These are phyloP conservation scores for Plebejus argus DNA, from an alignment of 2,888 invertebrate genomes.

Conservation along the genomic window DNA sequence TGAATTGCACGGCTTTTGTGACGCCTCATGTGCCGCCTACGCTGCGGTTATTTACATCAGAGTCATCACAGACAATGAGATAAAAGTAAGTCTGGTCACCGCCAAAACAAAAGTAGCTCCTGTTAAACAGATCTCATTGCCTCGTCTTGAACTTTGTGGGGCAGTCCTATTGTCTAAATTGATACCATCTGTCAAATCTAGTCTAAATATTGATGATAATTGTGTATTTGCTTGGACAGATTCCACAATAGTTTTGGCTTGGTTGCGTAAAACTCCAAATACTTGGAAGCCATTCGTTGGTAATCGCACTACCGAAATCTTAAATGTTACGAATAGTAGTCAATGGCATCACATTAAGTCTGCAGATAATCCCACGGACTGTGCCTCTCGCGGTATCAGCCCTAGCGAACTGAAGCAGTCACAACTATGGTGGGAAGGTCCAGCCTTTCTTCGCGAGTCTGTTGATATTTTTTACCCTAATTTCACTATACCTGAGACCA, in stretches of 20 bases:
- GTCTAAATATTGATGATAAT: background rate
- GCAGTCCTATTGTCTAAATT: constrained; percentile 8
- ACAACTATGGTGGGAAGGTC: constrained; percentile 4
- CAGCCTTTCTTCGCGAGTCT: background rate
- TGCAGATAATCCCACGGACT: constrained; percentile 14
- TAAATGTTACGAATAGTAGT: constrained; percentile 3
- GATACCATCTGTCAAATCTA: background rate
- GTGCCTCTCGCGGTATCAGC: background rate
- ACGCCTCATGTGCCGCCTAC: background rate
- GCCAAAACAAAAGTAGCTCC: constrained; percentile 25
- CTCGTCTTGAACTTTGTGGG: constrained; percentile 10
- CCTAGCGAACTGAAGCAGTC: background rate
- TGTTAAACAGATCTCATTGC: constrained; percentile 2
- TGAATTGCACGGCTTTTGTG: background rate
- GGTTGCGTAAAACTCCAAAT: constrained; percentile 23
- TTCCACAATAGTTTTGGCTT: constrained; percentile 10
- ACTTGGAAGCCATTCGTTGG: constrained; percentile 28
- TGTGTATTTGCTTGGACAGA: constrained; percentile 7
- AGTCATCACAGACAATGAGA: background rate
- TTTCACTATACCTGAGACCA: background rate
- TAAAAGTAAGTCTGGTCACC: too few relatives aligned
- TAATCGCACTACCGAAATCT: constrained; percentile 25
- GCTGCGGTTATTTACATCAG: constrained; percentile 6
- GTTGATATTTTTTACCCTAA: background rate
- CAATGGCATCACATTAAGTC: constrained; percentile 27